phyloP scores from a whole-genome alignment of 2,888 invertebrate species.

The Cantharis flavilabris region DNA sequence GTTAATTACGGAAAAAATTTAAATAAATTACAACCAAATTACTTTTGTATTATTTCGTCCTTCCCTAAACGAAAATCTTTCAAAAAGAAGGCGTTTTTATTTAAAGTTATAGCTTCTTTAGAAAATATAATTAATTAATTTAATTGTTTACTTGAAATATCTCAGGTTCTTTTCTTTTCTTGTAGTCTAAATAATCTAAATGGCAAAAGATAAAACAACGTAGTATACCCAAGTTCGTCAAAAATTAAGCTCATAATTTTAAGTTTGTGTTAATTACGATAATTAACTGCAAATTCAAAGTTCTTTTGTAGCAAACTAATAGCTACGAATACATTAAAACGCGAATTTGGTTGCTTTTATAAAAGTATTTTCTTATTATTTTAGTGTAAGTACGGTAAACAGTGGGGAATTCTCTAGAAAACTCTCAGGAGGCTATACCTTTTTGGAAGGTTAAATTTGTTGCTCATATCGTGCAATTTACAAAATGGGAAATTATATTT shows the following conservation, averaged over 20 bases:
- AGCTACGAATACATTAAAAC: not conserved
- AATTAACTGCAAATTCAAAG: not conserved
- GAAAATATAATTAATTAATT: not conserved
- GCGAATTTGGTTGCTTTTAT: not conserved
- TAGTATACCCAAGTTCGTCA: not conserved
- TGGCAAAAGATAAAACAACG: not conserved
- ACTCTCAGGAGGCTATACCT: not conserved
- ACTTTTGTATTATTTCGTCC: not conserved
- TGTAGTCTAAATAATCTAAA: not conserved
- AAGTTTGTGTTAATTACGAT: not conserved
- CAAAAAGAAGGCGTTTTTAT: not conserved
- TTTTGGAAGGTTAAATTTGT: not conserved
- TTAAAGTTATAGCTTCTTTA: not conserved
- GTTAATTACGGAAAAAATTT: not conserved
- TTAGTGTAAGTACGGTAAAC: not conserved
- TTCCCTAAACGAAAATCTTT: not conserved
- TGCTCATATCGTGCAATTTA: not conserved
- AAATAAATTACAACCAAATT: not conserved
- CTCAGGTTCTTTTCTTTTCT: not conserved
- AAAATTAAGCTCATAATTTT: not conserved
- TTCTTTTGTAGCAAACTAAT: not conserved
- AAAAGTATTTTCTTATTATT: not conserved
- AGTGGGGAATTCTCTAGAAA: not conserved
- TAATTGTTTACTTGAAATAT: not conserved
- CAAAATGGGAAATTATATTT: not conserved